A percentile compares a stretch with the other conserved stretches of the same genome.
Conservation (phyloP, 2,113 vertebrate genomes). For the Carlito syrichta region DNA sequence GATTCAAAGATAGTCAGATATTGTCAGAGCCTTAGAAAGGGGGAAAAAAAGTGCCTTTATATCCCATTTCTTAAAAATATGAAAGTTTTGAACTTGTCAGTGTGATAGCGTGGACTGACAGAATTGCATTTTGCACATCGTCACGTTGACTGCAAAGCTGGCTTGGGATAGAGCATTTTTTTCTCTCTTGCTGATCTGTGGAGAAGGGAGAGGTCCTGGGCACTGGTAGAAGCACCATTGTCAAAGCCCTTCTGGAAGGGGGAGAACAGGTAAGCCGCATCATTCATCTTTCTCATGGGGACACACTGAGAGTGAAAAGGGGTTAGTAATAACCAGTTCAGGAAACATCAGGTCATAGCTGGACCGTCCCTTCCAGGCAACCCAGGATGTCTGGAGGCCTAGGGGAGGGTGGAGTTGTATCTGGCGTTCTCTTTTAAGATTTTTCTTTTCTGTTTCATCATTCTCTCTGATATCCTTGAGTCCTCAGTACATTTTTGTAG, state of each 20-base stretch:
- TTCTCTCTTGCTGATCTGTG: neutral
- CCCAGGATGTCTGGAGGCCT: too few relatives aligned
- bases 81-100: neutral
- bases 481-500: neutral
- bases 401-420: neutral
- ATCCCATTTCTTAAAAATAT: neutral
- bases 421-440: neutral
- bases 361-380: neutral
- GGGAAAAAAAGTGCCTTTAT: neutral
- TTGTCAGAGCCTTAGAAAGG: neutral
- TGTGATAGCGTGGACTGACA: neutral
- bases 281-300: neutral
- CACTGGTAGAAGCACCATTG: neutral
- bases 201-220: neutral
- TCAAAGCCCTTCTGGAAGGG: neutral
- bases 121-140: neutral
- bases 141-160: neutral
- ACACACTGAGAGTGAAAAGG: too few relatives aligned
- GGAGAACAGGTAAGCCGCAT: neutral
- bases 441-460: neutral
- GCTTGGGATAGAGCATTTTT: too few relatives aligned
- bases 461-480: neutral
- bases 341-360: neutral
- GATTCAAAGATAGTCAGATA: neutral
- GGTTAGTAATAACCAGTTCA: neutral